Base-by-base conservation (phyloP, 2,888 invertebrate species). In the Monoplex corrugatus region DNA sequence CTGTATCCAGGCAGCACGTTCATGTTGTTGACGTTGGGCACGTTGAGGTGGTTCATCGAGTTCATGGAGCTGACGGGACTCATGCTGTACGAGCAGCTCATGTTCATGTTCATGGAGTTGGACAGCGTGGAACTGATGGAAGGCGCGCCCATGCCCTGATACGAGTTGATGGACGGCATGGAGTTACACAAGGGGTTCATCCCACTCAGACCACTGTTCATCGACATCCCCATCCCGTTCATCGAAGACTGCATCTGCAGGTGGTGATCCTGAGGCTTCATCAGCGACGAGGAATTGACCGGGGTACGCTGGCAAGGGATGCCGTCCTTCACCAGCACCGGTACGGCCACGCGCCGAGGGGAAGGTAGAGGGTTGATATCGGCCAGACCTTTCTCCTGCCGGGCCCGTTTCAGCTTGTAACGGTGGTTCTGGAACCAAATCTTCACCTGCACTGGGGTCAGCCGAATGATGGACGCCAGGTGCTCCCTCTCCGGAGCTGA, bases 341-440 rank as follows among this genome's bases (percentile, higher is more conserved):
- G 99, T 86, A 99, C 99, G 40, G 99, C 98, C 92, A 99, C 99
- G 93, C 99, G 97, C 92, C 99, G 97, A 84, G 99, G 99, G 89
- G 99, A 98, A n/a, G 95, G 95, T 82, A 95, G 91, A 0, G 95
- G 95, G 85, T 91, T 90, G 75, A 93, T 87, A 91, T 95, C 93
- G 72, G 94, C 93, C 82, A 95, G 91, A 16, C 95, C 98, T 96
- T 99, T 99, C 96, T 99, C 99, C 96, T 99, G 99, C 82, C 99
- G 98, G 96, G 99, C 98, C 94, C 99, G 97, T 97, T 99, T 99
- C 97, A 99, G 98, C 97, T 99, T 99, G 97, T 99, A 99, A 95
- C 99, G 98, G 96, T 99, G 99, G 97, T 99, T 99, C 97, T 99
- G 99, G 97, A 99, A 99, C 99, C 99, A 99, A 96, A 99, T 99